phyloP scores from a whole-genome alignment of 35 echinoderm and acorn worm species.

The Heliocidaris tuberculata region DNA sequence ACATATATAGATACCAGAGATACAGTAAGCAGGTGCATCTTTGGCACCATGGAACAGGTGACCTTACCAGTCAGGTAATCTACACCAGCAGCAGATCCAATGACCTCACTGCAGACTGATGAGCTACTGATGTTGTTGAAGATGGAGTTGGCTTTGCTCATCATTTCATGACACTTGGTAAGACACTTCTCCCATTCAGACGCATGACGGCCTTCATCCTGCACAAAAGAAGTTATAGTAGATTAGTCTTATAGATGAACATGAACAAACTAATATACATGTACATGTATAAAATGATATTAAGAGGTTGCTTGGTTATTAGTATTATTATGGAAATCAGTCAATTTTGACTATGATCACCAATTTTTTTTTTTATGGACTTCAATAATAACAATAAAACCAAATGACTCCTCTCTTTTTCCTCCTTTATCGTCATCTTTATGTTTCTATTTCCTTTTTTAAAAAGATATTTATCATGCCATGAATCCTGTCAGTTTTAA shows the following conservation, averaged over 20 bases:
- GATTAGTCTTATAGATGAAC: background rate
- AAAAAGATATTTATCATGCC: too few species aligned
- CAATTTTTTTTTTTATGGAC: too few species aligned
- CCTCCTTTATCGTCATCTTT: too few species aligned
- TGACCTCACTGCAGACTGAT: conserved; percentile 90
- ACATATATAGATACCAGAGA: too few species aligned
- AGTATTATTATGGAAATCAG: too few species aligned
- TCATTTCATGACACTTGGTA: conserved; percentile 71
- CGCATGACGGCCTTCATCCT: conserved; percentile 93
- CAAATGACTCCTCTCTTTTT: too few species aligned
- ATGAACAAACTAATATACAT: background rate
- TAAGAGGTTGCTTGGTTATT: background rate
- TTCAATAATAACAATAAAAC: too few species aligned
- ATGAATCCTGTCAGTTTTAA: too few species aligned
- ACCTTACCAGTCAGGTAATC: conserved; percentile 85
- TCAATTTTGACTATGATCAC: too few species aligned
- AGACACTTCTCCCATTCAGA: conserved; percentile 88
- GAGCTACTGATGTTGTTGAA: conserved; percentile 96
- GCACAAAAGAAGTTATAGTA: background rate
- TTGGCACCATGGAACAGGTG: too few species aligned
- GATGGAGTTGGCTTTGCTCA: conserved; percentile 83
- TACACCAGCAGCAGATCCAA: conserved; percentile 70
- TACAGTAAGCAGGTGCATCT: too few species aligned
- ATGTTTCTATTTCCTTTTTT: too few species aligned
- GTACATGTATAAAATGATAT: background rate